A percentile compares a stretch with the other conserved stretches of the same genome.
Evolutionary conservation across 2,113 vertebrate species (phyloP).

Genomic region (Patagioenas fasciata): DNA sequence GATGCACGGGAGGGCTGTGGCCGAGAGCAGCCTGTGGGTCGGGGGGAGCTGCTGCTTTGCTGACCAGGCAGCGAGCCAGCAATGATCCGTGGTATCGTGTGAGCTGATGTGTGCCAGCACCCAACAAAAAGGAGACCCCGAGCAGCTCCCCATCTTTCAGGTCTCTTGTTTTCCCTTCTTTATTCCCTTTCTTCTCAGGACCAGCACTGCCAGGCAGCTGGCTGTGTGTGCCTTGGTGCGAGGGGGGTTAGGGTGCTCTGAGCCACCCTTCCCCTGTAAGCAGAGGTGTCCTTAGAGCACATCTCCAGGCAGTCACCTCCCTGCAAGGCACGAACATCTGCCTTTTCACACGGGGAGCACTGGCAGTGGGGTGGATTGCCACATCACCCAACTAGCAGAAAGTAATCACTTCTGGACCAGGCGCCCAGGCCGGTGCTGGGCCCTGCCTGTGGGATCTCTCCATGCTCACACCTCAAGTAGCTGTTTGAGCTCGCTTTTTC

Average conservation of each 20-base stretch:
- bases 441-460: accelerated
- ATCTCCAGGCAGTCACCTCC: accelerated
- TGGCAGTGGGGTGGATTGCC: accelerated
- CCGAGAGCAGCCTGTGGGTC: neutral
- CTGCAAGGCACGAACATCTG: accelerated
- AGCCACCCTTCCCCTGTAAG: neutral
- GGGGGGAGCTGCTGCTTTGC: no score
- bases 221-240: no score
- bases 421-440: neutral
- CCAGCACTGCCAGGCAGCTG: neutral
- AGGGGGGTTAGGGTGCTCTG: neutral
- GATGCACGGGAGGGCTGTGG: neutral
- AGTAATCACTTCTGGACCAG: accelerated
- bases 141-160: neutral
- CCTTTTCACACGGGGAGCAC: accelerated
- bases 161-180: no score
- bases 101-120: accelerated
- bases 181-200: no score
- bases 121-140: neutral
- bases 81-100: accelerated
- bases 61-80: accelerated
- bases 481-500: neutral
- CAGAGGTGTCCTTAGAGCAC: neutral
- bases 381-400: neutral
- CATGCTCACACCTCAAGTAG: neutral